Conservation (phyloP, 2,888 invertebrate species). For the Busseola fusca region DNA sequence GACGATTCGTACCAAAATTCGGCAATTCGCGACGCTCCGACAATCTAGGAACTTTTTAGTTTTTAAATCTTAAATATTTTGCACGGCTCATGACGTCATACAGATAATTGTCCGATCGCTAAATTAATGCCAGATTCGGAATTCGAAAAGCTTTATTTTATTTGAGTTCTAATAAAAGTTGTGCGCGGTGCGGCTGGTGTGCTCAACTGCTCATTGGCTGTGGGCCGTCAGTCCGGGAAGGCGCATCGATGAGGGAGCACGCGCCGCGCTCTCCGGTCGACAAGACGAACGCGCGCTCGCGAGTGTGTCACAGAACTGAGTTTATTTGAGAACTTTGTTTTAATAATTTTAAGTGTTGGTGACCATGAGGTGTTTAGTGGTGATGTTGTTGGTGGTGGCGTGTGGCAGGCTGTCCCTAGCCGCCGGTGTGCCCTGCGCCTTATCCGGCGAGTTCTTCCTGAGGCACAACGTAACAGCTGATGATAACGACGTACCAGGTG, state of each 20-base stretch:
- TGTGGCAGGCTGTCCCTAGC: conserved; percentile 70
- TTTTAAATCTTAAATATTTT: conserved; percentile 56
- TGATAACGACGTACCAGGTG: conserved; percentile 84
- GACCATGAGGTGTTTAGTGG: conserved; percentile 85
- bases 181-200: conserved; percentile 66
- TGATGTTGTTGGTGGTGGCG: conserved; percentile 77
- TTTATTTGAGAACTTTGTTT: conserved; percentile 71
- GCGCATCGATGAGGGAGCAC: conserved; percentile 84
- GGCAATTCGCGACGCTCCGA: conserved; percentile 55
- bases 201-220: conserved; percentile 62
- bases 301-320: conserved; percentile 75
- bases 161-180: conserved; percentile 80
- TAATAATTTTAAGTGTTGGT: conserved; percentile 69
- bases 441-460: conserved; percentile 80
- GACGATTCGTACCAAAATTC: conserved; percentile 58
- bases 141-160: conserved; percentile 74
- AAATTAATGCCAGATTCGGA: conserved; percentile 73
- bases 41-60: conserved; percentile 58
- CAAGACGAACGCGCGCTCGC: conserved; percentile 77
- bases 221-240: conserved; percentile 78
- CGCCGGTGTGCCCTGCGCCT: conserved; percentile 78
- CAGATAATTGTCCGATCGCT: conserved; percentile 69
- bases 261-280: conserved; percentile 73
- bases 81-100: conserved; percentile 67
- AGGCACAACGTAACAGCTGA: conserved; percentile 87